These are phyloP conservation scores for Drosophila colorata DNA, from an alignment of 2,888 invertebrate species.

Conservation along the genomic window DNA sequence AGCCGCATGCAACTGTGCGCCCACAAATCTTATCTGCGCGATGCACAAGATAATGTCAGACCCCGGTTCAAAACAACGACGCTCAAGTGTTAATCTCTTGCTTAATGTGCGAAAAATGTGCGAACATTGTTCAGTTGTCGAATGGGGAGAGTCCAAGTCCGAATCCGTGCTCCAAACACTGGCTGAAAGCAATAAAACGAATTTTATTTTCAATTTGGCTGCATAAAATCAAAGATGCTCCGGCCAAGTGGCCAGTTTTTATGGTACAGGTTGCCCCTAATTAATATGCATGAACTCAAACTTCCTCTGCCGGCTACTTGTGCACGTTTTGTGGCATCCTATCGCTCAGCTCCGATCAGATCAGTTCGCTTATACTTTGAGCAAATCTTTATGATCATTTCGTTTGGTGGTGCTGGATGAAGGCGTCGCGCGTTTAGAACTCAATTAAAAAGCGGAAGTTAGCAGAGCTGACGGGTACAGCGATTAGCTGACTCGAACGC, in stretches of 20 bases:
- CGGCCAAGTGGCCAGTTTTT: constrained; percentile 25
- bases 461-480: constrained; percentile 3
- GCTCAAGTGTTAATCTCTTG: constrained; percentile 57
- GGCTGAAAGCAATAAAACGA: constrained; percentile 41
- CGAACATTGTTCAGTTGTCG: constrained; percentile 55
- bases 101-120: constrained; percentile 68
- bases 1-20: constrained; percentile 51
- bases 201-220: constrained; percentile 61
- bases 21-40: constrained; percentile 55
- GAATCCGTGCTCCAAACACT: constrained; percentile 1
- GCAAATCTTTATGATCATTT: constrained; percentile 25
- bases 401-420: constrained; percentile 25
- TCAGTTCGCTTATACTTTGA: not conserved
- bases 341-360: constrained; percentile 36
- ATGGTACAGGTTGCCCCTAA: constrained; percentile 47
- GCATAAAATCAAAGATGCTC: constrained; percentile 50
- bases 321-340: constrained; percentile 40
- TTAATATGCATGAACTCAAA: constrained; percentile 72
- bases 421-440: constrained; percentile 61
- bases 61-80: constrained; percentile 21
- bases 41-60: constrained; percentile 52
- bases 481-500: constrained; percentile 2
- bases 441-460: constrained; percentile 76
- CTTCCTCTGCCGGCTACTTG: constrained; percentile 52
- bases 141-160: not conserved